Evolutionary conservation across 2,797 vertebrate genomes (phyloP), one percentile per base, ranked within the genome.

Genomic region (Chloroceryle amazona): DNA sequence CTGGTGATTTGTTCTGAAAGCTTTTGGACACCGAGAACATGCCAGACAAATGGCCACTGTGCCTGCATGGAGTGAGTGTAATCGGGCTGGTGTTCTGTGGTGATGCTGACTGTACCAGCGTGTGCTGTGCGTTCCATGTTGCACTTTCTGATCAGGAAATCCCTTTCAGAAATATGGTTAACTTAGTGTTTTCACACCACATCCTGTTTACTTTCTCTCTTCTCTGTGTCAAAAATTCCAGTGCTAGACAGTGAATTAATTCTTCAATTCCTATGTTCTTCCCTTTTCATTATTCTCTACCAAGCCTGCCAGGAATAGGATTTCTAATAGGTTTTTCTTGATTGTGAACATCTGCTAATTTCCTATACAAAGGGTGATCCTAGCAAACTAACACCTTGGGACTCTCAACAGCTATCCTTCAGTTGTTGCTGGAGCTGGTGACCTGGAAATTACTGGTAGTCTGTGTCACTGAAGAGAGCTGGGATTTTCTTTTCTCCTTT

Each of bases 161-260:
- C 96, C 86, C 90, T 96, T 49, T 90, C 83, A 92, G 83, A 96
- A 96, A 71, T 63, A 90, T 5, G 25, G 71, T 83, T 83, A 85
- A n/a, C 74, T 76, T 82, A 21, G 55, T 82, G 89, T 60, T 96
- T 95, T 95, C 90, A 76, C 83, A 92, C 95, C 95, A 92, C 96
- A 96, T 97, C 96, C 96, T 97, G 96, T 97, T 97, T 97, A 84
- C 92, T 89, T 72, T 94, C 93, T 86, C 90, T 93, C 4, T 3
- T 86, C 86, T 92, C 90, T 11, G 18, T 95, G 95, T 95, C 80
- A 96, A 90, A 96, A 95, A 95, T 96, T 94, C 95, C 87, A 91
- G 72, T 16, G 39, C 94, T 76, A 90, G 78, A 84, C 74, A 89
- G 85, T n/a, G 83, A 90, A 95, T 75, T 75, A 90, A 96, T 96